phyloP scores from a whole-genome alignment of 2,113 vertebrate genomes.

The Cepphus grylle region DNA sequence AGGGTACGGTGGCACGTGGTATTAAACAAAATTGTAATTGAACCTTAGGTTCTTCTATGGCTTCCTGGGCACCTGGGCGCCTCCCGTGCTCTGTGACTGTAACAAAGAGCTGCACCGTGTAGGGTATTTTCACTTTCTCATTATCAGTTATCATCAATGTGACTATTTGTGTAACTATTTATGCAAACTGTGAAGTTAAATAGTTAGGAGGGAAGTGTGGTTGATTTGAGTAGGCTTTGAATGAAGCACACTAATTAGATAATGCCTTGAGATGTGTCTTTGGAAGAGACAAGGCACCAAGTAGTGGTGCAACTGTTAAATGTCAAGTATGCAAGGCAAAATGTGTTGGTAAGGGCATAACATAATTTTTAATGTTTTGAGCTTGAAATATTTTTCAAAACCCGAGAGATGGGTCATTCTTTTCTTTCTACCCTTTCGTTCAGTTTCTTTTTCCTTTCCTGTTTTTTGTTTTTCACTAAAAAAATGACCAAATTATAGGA shows the following conservation, averaged over 20 bases:
- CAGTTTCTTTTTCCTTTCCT: not conserved
- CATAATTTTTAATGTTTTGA: not conserved
- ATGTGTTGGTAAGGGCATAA: not conserved
- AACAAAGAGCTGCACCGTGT: not conserved
- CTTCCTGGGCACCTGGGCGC: not conserved
- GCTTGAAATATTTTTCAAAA: not conserved
- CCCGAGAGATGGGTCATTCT: not conserved
- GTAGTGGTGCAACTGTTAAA: not conserved
- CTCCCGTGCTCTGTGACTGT: not conserved
- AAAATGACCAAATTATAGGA: not conserved
- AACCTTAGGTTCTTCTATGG: not conserved
- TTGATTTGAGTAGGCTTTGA: not conserved
- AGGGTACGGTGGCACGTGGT: not conserved
- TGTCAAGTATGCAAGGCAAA: not conserved
- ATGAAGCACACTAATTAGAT: not conserved
- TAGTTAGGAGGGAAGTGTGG: not conserved
- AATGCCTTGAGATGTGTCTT: not conserved
- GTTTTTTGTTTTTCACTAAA: not conserved
- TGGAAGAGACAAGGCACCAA: not conserved
- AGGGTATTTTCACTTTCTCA: not conserved
- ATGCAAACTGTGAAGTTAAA: not conserved
- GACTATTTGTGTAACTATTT: not conserved
- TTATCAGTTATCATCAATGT: accelerated
- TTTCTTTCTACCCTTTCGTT: not conserved
- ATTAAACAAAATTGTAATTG: not conserved